Base-by-base conservation (phyloP, 2,888 invertebrate species). In the Megaustenia siamemsis region DNA sequence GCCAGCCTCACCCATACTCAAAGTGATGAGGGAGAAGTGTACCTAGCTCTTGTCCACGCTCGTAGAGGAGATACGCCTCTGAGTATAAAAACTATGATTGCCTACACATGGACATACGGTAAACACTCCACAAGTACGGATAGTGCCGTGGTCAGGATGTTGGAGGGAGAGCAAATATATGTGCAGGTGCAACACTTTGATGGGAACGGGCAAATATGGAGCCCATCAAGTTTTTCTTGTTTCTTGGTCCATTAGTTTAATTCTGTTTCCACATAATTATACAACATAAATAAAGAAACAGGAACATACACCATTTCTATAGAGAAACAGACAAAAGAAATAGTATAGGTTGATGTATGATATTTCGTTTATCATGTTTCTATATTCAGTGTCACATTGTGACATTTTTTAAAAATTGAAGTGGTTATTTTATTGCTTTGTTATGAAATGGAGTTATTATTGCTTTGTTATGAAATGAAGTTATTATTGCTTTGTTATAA, bases 221-320 rank as follows among this genome's bases (percentile, higher is more conserved):
- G 73, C 49, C 73, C 73, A 32, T 73, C 73, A n/a, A 73, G 73
- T 21, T 73, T 73, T 49, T 73, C 49, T 21, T 73, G 73, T 32
- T 73, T 49, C 18, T 49, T 73, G 49, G 18, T 73, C 49, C 18
- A 32, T 18, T 73, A 45, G n/a, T 43, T 45, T 4, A n/a, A n/a
- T n/a, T n/a, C n/a, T n/a, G n/a, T n/a, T n/a, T n/a, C n/a, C n/a
- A n/a, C n/a, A n/a, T n/a, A n/a, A n/a, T n/a, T n/a, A n/a, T n/a
- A n/a, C n/a, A n/a, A n/a, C n/a, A n/a, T n/a, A n/a, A n/a, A n/a
- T n/a, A n/a, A n/a, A n/a, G n/a, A n/a, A n/a, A n/a, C n/a, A n/a
- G n/a, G n/a, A n/a, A n/a, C n/a, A n/a, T n/a, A n/a, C n/a, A n/a
- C n/a, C n/a, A n/a, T n/a, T n/a, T n/a, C n/a, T n/a, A n/a, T n/a